Evolutionary conservation across 2,797 vertebrate genomes (phyloP).

Genomic region (Notolepis coatsorum): DNA sequence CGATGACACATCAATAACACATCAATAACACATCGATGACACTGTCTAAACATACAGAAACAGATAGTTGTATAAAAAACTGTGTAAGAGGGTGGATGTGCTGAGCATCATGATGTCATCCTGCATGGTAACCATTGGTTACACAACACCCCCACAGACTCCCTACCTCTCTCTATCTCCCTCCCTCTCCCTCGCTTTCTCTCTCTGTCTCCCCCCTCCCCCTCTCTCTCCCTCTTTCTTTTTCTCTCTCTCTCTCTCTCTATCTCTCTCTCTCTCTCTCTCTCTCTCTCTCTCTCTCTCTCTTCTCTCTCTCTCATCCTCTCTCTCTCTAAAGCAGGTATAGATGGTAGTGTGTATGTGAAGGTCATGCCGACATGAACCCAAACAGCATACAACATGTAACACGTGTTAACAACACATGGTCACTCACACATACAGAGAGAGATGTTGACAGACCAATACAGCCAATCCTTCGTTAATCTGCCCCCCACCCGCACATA

Average conservation of each 20-base stretch:
- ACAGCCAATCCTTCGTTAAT: too few species aligned
- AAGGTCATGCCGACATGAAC: neutral
- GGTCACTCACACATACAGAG: neutral
- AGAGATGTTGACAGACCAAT: too few species aligned
- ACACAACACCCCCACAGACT: too few species aligned
- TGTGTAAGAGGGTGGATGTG: too few species aligned
- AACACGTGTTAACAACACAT: too few species aligned
- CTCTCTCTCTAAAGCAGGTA: neutral
- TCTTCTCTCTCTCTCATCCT: neutral
- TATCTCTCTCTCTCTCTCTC: neutral
- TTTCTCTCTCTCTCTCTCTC: neutral
- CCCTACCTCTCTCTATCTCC: neutral
- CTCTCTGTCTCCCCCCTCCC: neutral
- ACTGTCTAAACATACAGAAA: too few species aligned
- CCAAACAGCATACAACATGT: too few species aligned
- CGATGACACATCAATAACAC: too few species aligned
- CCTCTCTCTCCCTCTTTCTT: neutral
- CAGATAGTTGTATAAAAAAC: too few species aligned
- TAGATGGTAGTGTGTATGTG: conserved; percentile 1
- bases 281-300: neutral
- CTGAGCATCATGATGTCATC: too few species aligned
- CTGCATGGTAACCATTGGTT: too few species aligned
- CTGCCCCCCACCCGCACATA: neutral
- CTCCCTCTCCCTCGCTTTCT: neutral
- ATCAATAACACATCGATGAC: too few species aligned